Evolutionary conservation across 2,797 vertebrate genomes (phyloP).

Genomic region (Simalia tracyae): DNA sequence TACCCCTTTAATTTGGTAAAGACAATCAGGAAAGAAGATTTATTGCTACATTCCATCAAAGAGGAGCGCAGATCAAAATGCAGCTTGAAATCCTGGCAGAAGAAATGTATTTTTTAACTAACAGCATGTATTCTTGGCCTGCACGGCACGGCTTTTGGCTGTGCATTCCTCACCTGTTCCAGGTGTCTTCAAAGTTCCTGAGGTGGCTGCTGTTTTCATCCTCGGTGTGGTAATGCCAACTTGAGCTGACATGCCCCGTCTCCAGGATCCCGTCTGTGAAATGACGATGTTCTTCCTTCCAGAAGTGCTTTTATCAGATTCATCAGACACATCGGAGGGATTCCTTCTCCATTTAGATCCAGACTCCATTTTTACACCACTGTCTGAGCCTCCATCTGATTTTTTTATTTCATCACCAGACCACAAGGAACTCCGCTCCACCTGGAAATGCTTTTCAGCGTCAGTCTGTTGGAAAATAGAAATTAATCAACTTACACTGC

Average conservation of each 20-base stretch:
- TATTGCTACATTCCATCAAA: slow-evolving; percentile 21
- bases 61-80: slow-evolving; percentile 54
- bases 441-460: slow-evolving; percentile 88
- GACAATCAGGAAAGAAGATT: background rate
- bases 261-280: slow-evolving; percentile 94
- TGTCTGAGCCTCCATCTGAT: slow-evolving; percentile 87
- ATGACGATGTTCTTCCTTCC: slow-evolving; percentile 84
- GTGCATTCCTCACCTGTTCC: slow-evolving; percentile 81
- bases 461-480: slow-evolving; percentile 82
- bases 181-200: slow-evolving; percentile 81
- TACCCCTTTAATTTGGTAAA: background rate
- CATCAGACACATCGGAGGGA: slow-evolving; percentile 90
- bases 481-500: slow-evolving; percentile 30
- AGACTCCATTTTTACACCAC: slow-evolving; percentile 86
- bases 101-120: slow-evolving; percentile 5
- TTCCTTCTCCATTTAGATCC: slow-evolving; percentile 88
- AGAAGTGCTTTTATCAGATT: slow-evolving; percentile 90
- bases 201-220: slow-evolving; percentile 81
- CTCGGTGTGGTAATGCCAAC: slow-evolving; percentile 92
- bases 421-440: slow-evolving; percentile 82
- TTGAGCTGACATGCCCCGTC: slow-evolving; percentile 93
- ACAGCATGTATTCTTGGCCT: slow-evolving; percentile 31
- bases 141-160: background rate
- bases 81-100: slow-evolving; percentile 61
- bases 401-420: slow-evolving; percentile 87